phyloP scores from a whole-genome alignment of 2,113 vertebrate genomes.

The Pelobates fuscus region DNA sequence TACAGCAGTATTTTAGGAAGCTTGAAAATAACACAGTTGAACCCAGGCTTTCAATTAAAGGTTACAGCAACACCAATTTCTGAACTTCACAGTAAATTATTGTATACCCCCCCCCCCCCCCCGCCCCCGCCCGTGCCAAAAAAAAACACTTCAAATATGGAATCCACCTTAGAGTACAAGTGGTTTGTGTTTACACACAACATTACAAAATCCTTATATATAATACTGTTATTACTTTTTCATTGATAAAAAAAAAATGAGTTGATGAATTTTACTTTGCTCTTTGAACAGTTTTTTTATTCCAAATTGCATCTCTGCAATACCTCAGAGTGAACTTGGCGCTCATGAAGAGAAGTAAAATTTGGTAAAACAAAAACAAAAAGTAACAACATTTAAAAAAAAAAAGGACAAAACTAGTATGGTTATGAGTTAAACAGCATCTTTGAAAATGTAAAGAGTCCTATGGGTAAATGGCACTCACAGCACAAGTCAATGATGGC shows the following conservation, averaged over 20 bases:
- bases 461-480: no score
- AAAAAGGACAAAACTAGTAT: no score
- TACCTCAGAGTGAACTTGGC: no score
- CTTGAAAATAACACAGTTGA: constrained; percentile 5
- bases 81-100: constrained; percentile 19
- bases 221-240: neutral
- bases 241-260: neutral
- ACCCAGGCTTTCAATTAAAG: neutral
- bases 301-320: no score
- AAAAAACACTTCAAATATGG: neutral
- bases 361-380: no score
- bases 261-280: neutral
- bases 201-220: neutral
- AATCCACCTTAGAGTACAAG: neutral
- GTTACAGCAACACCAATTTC: neutral
- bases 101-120: no score
- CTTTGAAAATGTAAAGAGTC: no score
- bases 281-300: no score
- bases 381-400: no score
- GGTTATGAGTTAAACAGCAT: no score
- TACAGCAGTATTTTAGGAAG: constrained; percentile 10
- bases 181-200: neutral
- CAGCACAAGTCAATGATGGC: no score
- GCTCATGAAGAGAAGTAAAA: no score
- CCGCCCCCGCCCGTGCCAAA: neutral